phyloP scores from a whole-genome alignment of 2,113 vertebrate species.

The Sturnira hondurensis region DNA sequence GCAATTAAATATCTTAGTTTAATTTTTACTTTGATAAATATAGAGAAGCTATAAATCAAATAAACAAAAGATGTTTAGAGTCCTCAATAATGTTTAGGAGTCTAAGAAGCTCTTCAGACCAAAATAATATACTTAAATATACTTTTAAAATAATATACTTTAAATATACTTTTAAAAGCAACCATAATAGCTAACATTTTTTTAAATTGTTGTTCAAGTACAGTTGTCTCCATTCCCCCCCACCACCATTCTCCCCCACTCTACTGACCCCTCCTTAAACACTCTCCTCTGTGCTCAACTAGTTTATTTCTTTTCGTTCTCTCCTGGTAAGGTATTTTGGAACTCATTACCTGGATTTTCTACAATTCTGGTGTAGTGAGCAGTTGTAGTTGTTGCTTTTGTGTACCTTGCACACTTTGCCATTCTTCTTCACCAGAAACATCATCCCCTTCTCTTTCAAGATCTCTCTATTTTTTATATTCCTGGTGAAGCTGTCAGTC shows the following conservation, averaged over 20 bases:
- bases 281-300: background rate
- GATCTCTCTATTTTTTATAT: background rate
- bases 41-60: background rate
- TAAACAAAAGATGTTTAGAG: background rate
- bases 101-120: background rate
- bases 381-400: background rate
- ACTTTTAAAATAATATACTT: too few species aligned
- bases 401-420: background rate
- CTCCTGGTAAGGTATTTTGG: background rate
- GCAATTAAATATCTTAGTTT: conserved; percentile 6
- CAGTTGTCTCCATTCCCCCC: too few species aligned
- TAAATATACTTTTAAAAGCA: too few species aligned
- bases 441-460: background rate
- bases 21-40: conserved; percentile 2
- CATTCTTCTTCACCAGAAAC: background rate
- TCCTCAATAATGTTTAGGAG: background rate
- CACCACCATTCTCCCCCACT: too few species aligned
- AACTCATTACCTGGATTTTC: background rate
- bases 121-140: background rate
- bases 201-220: too few species aligned
- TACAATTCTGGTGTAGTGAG: background rate
- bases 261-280: background rate
- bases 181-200: too few species aligned
- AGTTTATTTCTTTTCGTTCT: background rate
- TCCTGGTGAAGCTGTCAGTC: background rate